Evolutionary conservation across 2,113 vertebrate species (phyloP).

Genomic region (Procapra przewalskii): DNA sequence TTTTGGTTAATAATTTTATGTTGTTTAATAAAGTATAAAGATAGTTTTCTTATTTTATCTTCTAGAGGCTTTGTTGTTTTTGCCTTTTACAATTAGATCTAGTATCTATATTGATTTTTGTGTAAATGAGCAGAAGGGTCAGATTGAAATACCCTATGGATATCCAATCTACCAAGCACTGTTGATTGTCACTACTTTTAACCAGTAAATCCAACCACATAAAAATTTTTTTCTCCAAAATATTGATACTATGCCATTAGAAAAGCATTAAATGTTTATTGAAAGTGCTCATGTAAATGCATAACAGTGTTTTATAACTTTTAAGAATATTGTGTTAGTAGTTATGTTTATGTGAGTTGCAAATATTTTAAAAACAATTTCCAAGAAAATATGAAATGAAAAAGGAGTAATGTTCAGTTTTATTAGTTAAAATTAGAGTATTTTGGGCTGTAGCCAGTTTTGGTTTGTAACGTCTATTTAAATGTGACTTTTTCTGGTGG

Average conservation of each 20-base stretch:
- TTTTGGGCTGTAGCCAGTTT: not conserved
- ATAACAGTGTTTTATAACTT: not conserved
- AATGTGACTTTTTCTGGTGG: not conserved
- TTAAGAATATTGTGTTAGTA: not conserved
- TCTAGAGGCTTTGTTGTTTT: not conserved
- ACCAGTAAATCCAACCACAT: not conserved
- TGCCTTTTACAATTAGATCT: not conserved
- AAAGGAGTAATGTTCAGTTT: not conserved
- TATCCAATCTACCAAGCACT: not conserved
- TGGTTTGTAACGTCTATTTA: not conserved
- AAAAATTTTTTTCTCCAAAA: not conserved
- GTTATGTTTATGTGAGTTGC: not conserved
- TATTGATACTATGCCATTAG: not conserved
- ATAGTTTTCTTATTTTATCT: not conserved
- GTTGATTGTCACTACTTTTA: not conserved
- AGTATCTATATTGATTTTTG: not conserved
- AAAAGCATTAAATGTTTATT: constrained; percentile 17
- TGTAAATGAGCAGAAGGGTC: not conserved
- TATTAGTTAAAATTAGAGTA: not conserved
- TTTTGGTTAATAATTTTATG: not conserved
- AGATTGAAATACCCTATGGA: not conserved
- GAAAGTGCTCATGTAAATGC: not conserved
- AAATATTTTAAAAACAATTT: not conserved
- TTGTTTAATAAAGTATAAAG: not conserved
- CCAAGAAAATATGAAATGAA: not conserved